phyloP scores from a whole-genome alignment of 2,888 invertebrate genomes.

The Epiblema foenella region DNA sequence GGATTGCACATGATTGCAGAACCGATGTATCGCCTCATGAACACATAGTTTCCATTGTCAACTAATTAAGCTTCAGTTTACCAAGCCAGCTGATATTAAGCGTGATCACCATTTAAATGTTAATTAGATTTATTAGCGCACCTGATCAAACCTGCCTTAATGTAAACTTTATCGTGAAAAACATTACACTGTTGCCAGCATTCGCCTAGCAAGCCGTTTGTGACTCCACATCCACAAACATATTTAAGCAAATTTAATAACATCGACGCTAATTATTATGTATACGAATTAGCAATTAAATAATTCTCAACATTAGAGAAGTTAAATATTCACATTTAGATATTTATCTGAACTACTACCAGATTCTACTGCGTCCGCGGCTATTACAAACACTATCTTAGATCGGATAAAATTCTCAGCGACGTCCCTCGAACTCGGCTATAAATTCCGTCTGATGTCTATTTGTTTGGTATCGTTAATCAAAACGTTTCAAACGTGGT shows the following conservation, averaged over 20 bases:
- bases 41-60: conserved; percentile 72
- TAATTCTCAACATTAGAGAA: conserved; percentile 23
- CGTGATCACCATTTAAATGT: conserved; percentile 83
- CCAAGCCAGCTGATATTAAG: conserved; percentile 80
- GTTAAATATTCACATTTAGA: conserved; percentile 34
- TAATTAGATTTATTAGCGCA: conserved; percentile 80
- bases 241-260: conserved; percentile 45
- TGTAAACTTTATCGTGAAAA: conserved; percentile 59
- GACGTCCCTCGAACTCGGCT: conserved; percentile 23
- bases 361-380: conserved; percentile 22
- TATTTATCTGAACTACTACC: conserved; percentile 33
- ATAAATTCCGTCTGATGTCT: conserved; percentile 41
- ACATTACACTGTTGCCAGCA: conserved; percentile 47
- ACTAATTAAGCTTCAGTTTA: conserved; percentile 78
- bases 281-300: conserved; percentile 34
- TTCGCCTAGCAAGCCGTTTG: conserved; percentile 52
- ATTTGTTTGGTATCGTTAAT: conserved; percentile 67
- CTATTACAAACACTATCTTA: conserved; percentile 28
- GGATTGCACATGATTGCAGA: conserved; percentile 60
- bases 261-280: conserved; percentile 37
- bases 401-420: conserved; percentile 41
- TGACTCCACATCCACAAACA: conserved; percentile 57
- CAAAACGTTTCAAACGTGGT: conserved; percentile 69
- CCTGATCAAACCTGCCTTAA: conserved; percentile 71
- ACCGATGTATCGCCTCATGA: conserved; percentile 69